phyloP scores from a whole-genome alignment of 2,888 invertebrate species.

The Celastrina argiolus region DNA sequence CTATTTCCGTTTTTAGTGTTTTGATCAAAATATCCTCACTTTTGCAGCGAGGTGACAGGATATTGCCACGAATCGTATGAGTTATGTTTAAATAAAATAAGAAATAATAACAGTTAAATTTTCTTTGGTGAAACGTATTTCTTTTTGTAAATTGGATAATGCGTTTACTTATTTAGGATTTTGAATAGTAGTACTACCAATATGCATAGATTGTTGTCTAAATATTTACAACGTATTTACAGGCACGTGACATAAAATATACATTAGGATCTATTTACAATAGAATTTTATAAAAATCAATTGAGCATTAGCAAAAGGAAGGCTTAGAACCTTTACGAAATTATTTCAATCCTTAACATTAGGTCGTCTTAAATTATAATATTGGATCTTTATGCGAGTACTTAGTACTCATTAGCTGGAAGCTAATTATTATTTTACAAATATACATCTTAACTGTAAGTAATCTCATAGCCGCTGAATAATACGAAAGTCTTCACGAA shows the following conservation, averaged over 20 bases:
- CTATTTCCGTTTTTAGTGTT: constrained; percentile 12
- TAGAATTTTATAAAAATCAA: constrained; percentile 58
- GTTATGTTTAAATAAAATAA: constrained; percentile 24
- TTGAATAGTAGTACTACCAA: constrained; percentile 19
- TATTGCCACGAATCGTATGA: background rate
- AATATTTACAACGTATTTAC: constrained; percentile 37
- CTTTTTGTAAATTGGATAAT: constrained; percentile 18
- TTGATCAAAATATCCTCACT: constrained; percentile 15
- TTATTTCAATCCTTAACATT: constrained; percentile 56
- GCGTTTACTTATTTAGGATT: constrained; percentile 16
- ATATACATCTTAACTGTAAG: constrained; percentile 68
- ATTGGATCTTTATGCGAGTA: constrained; percentile 57
- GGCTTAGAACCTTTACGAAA: constrained; percentile 59
- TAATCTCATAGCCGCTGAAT: constrained; percentile 75
- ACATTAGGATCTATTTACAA: constrained; percentile 54
- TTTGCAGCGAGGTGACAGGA: background rate
- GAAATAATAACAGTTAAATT: constrained; percentile 39
- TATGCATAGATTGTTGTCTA: constrained; percentile 25
- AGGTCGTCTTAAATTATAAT: constrained; percentile 43
- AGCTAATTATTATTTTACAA: constrained; percentile 58
- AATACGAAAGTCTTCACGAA: constrained; percentile 46
- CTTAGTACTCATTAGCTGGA: constrained; percentile 66
- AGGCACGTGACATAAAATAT: constrained; percentile 32
- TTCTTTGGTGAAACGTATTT: constrained; percentile 54
- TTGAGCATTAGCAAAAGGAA: constrained; percentile 74